A percentile compares a stretch with the other conserved stretches of the same genome.
These are phyloP conservation scores for Pocillopora verrucosa DNA, from an alignment of 64 coral and sea anemone species.

Conservation along the genomic window DNA sequence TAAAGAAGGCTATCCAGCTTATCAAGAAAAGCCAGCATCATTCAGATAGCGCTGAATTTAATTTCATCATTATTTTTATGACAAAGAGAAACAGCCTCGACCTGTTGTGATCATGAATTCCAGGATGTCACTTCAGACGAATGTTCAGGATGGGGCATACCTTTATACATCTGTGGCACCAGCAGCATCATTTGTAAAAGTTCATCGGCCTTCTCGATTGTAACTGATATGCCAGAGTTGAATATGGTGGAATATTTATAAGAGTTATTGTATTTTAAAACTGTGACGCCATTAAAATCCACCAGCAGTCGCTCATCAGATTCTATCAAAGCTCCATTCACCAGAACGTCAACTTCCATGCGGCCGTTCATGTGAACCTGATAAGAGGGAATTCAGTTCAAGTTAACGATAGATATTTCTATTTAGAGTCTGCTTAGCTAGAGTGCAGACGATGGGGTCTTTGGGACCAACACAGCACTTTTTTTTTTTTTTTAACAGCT, in stretches of 20 bases:
- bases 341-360: slow-evolving; percentile 9
- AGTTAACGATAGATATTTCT: neutral
- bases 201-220: neutral
- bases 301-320: slow-evolving; percentile 27
- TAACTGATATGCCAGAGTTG: slow-evolving; percentile 51
- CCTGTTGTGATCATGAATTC: too few relatives aligned
- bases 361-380: slow-evolving; percentile 52
- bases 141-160: neutral
- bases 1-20: too few relatives aligned
- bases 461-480: too few relatives aligned
- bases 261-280: slow-evolving; percentile 39
- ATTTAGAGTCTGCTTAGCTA: neutral
- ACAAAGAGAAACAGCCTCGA: too few relatives aligned
- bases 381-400: neutral
- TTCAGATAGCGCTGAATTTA: too few relatives aligned
- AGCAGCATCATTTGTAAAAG: slow-evolving; percentile 51
- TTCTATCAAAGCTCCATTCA: slow-evolving; percentile 49
- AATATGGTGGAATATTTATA: slow-evolving; percentile 51
- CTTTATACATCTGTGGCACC: slow-evolving; percentile 41
- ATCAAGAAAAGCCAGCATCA: too few relatives aligned
- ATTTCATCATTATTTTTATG: too few relatives aligned
- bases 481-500: too few relatives aligned
- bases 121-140: too few relatives aligned
- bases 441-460: neutral
- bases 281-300: slow-evolving; percentile 14